Base-by-base conservation (phyloP, 2,888 invertebrate genomes). In the Leucozona laternaria region DNA sequence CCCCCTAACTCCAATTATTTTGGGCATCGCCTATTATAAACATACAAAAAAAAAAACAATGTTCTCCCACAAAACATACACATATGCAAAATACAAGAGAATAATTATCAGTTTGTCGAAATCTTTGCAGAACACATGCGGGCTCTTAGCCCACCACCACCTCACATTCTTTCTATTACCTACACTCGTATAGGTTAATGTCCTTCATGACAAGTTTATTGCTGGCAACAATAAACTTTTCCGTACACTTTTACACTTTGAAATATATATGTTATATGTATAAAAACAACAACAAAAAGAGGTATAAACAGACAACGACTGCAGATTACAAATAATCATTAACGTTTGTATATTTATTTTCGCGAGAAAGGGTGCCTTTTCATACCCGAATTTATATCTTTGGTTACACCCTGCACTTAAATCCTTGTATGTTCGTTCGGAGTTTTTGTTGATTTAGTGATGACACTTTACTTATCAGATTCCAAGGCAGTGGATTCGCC, bases 261-360 rank as follows among this genome's bases (percentile, higher is more conserved):
- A 53, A 37, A 68, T 50, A 53, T n/a, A 53, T 68, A 68, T 25
- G 22, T 4, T 4, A 22, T 68, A 68, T 25, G 22, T 4, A 6
- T 13, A 22, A 50, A 40, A 53, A 15, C 5, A 22, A 25, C 25
- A 43, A 25, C 40, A 43, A 62, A 25, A 28, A 15, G n/a, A 62
- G n/a, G 45, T 45, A 28, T 28, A 31, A 45, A 82, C 79, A 55
- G 20, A 28, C 22, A 79, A 71, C 57, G 76, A 58, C 72, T 77
- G 76, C 80, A 80, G 80, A 85, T 85, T 80, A 77, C 80, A 85
- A 80, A 80, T 80, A 85, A 85, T 77, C 80, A 85, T 85, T 85
- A 85, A 80, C 50, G 60, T 60, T 76, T 48, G 62, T 70, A 70
- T 64, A 70, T 64, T 72, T 71, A 78, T 78, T 82, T 82, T 68